These are phyloP conservation scores for Micropoecilia bifurca DNA, from an alignment of 2,797 vertebrate species.

Conservation along the genomic window DNA sequence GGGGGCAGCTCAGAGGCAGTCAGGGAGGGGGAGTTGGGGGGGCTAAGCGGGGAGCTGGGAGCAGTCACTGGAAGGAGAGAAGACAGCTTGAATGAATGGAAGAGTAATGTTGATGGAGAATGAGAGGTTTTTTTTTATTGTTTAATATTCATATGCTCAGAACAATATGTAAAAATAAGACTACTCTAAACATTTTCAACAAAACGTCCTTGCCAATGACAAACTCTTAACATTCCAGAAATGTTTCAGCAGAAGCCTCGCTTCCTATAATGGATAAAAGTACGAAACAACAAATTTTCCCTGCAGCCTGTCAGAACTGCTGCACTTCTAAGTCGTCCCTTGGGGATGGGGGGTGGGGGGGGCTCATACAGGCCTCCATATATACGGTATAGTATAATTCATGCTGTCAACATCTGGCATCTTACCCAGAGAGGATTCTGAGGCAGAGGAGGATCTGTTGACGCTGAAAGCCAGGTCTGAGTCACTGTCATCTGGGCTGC, in stretches of 20 bases:
- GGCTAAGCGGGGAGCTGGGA: constrained; percentile 95
- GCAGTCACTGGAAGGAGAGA: constrained; percentile 87
- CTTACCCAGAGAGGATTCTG: constrained; percentile 97
- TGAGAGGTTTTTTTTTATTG: neutral
- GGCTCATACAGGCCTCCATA: constrained; percentile 15
- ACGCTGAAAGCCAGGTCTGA: constrained; percentile 96
- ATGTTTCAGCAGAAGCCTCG: neutral
- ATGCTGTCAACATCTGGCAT: constrained; percentile 35
- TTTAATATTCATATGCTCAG: neutral
- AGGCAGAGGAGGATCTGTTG: constrained; percentile 96
- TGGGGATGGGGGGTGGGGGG: neutral
- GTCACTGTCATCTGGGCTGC: constrained; percentile 95
- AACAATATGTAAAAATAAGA: neutral
- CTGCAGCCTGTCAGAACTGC: neutral
- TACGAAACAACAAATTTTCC: neutral
- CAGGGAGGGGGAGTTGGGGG: constrained; percentile 87
- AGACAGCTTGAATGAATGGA: constrained; percentile 3
- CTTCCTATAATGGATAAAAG: neutral
- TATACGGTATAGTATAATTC: constrained; percentile 8
- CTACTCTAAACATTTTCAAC: neutral
- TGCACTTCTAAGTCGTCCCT: constrained; percentile 4
- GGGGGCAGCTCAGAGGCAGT: constrained; percentile 82
- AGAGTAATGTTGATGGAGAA: neutral
- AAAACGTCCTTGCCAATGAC: neutral
- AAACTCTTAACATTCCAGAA: neutral